Evolutionary conservation across 2,888 invertebrate genomes (phyloP), one percentile per base, ranked within the genome.

Genomic region (Drosophila percnosoma): DNA sequence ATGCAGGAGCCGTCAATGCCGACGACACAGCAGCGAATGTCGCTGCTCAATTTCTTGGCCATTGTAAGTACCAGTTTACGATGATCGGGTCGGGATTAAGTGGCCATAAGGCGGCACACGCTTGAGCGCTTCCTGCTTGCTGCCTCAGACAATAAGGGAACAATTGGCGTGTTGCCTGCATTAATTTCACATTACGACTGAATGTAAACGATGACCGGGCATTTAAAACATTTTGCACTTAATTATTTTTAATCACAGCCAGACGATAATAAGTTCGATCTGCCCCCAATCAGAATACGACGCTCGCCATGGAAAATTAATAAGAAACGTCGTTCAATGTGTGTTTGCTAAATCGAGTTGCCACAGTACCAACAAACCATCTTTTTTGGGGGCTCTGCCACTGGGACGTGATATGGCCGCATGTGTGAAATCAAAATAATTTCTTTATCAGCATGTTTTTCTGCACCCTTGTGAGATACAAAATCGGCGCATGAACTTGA

Each of bases 31-130:
- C 92, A 90, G 84, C 91, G 86, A 68, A 93, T 92, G 93, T 93
- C 93, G 72, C 83, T 93, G 82, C 94, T 97, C 82, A 96, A 97
- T 93, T 96, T 96, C 92, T 93, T 97, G 92, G 96, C 96, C 90
- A 95, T 96, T 94, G 96, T 96, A 95, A 96, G 96, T 96, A 93
- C 84, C 69, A 15, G 52, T 21, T 55, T 21, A 2, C 8, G 45
- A 24, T 45, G 45, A 45, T 8, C 45, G 24, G 24, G 45, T 24
- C 45, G 45, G 45, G 45, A 45, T 45, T 45, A 45, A 45, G 24
- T 15, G 45, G 24, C 24, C 24, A 24, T 45, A 45, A 45, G 24
- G 24, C 51, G 60, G 45, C 36, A 48, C 29, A 45, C 21, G 31
- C 48, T 33, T 55, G 53, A 71, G 54, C 57, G 68, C 78, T 85